phyloP scores from a whole-genome alignment of 1,140 invertebrate genomes.

The Meloidogyne hapla region DNA sequence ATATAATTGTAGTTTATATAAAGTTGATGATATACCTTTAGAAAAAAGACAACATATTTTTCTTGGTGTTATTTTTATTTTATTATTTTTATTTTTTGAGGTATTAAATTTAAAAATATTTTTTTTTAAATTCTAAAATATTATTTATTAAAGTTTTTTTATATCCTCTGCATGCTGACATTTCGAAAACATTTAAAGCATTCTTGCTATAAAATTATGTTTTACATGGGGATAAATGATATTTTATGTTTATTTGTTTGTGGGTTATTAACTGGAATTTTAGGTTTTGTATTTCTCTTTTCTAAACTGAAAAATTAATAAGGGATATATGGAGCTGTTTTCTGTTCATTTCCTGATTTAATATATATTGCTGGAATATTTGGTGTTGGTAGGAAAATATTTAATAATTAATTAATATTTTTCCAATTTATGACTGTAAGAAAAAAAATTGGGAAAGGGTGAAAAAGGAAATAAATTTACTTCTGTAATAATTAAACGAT shows the following conservation, averaged over 20 bases:
- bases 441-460: too few species aligned
- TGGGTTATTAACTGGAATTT: slow-evolving; percentile 18
- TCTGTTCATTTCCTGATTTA: slow-evolving; percentile 1
- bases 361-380: slow-evolving; percentile 5
- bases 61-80: slow-evolving; percentile 34
- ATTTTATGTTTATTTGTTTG: slow-evolving; percentile 16
- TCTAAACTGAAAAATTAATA: too few species aligned
- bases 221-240: slow-evolving; percentile 26
- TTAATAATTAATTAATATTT: too few species aligned
- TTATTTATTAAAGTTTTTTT: slow-evolving; percentile 4
- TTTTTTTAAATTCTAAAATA: background rate
- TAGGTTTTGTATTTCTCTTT: background rate
- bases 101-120: too few species aligned
- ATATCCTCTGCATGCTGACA: slow-evolving; percentile 14
- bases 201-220: slow-evolving; percentile 19
- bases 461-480: too few species aligned
- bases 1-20: slow-evolving; percentile 45
- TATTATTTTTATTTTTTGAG: slow-evolving; percentile 12
- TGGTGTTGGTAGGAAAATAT: too few species aligned
- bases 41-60: slow-evolving; percentile 35
- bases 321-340: slow-evolving; percentile 16
- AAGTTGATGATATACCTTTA: slow-evolving; percentile 28
- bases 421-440: too few species aligned
- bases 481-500: too few species aligned
- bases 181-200: slow-evolving; percentile 14